Base-by-base conservation (phyloP, 2,888 invertebrate genomes). In the Abscondita cerata region DNA sequence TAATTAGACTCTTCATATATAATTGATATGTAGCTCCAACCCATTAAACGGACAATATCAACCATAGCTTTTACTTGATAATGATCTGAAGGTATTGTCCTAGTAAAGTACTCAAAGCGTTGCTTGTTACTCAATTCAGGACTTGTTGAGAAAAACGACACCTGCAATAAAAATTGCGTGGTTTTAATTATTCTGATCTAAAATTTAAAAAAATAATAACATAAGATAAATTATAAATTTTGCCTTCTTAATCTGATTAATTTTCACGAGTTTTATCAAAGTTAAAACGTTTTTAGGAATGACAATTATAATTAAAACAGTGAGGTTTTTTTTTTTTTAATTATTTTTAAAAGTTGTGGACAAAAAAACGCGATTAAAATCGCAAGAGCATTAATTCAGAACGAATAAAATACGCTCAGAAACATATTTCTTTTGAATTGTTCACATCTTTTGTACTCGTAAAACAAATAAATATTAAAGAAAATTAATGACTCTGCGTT, bases 1-100 rank as follows among this genome's bases (percentile, higher is more conserved):
- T 97, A 97, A 82, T 94, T 96, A 60, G 95, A 95, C 80, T 97
- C 96, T 79, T 97, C 96, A 77, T 96, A 97, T 68, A 97, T 91
- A 71, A 97, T 93, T 52, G 96, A 96, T 15, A 97, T 92, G 81
- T 96, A 97, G 66, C 92, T 94, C 96, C 96, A 97, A 48, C 89
- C 87, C 82, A 97, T 88, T 68, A 85, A 85, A 72, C 87, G 87
- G 12, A 97, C 92, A 69, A 97, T 93, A 76, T 95, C 95, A 15
- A 96, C 95, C 94, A 97, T 97, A 0, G 95, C 96, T 72, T 94
- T 91, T 1, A 93, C 94, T 81, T 97, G 96, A 79, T 96, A 92
- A 76, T 93, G 92, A 80, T 97, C 96, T 0, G 95, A 96, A 1
- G 96, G 96, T 72, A 97, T 96, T 3, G 96, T 97, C 44, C 96